Conservation (phyloP, 1,140 invertebrate species). For the Centruroides sculpturatus region DNA sequence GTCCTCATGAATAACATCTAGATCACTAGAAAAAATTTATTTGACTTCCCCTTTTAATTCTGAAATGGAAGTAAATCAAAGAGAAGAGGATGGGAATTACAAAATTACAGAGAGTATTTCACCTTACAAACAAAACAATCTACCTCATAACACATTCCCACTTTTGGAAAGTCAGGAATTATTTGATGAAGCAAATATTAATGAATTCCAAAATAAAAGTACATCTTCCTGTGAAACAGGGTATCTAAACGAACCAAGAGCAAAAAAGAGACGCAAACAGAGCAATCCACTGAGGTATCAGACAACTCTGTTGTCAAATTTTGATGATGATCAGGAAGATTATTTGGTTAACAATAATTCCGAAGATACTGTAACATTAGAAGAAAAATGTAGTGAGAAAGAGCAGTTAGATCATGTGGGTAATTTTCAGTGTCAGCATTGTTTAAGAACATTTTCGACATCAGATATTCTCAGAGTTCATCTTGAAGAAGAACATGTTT, state of each 20-base stretch:
- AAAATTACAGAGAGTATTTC: neutral
- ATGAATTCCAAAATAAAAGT: neutral
- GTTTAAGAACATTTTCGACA: constrained; percentile 11
- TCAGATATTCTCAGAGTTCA: constrained; percentile 19
- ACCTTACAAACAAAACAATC: constrained; percentile 12
- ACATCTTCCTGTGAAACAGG: neutral
- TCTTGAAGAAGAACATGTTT: constrained; percentile 21
- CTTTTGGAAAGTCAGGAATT: constrained; percentile 4
- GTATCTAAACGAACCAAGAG: constrained; percentile 13
- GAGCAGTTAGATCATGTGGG: neutral
- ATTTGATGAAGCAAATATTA: neutral
- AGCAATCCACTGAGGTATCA: constrained; percentile 25
- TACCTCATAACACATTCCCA: neutral
- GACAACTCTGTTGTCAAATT: constrained; percentile 2
- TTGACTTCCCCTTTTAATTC: too few species aligned
- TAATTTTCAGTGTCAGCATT: constrained; percentile 15
- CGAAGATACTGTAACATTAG: constrained; percentile 4
- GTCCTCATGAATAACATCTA: too few species aligned
- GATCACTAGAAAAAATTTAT: too few species aligned
- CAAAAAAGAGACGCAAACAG: constrained; percentile 29
- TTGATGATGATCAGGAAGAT: constrained; percentile 1
- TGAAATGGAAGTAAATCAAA: too few species aligned
- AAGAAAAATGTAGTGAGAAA: neutral
- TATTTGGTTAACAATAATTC: neutral
- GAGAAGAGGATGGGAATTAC: too few species aligned